Base-by-base conservation (phyloP, 2,797 vertebrate species). In the Melanitta fusca region DNA sequence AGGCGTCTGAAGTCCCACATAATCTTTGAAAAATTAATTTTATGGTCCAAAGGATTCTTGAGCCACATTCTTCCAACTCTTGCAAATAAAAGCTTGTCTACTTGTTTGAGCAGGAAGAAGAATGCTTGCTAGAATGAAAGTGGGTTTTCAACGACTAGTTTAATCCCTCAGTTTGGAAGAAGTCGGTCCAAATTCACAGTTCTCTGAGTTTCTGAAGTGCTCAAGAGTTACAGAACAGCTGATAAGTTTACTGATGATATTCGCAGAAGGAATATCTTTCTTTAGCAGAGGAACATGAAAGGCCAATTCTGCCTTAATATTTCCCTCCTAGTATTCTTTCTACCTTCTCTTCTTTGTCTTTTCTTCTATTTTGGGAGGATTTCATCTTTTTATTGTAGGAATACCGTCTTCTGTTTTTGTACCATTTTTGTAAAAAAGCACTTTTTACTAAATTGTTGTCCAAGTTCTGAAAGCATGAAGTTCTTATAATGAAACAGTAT, bases 151-250 rank as follows among this genome's bases (percentile, higher is more conserved):
- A 18, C 14, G 2, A 56, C 13, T 36, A 53, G 2, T 57, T 70
- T 34, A 32, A 34, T 45, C 5, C 7, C 19, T 71, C 53, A 9
- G 0, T 66, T 43, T 68, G 53, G 56, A 56, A 41, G 1, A 72
- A 36, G 16, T 2, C 75, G 8, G 6, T 28, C 13, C n/a, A 91
- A 56, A 80, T 53, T 66, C 51, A 85, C 64, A 58, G 5, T 5
- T 89, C 13, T 61, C 30, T 49, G 36, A 3, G 20, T 49, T 66
- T 71, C 27, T 58, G 66, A 54, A 6, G 15, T 64, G 78, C 54
- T 39, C 7, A 39, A 56, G 60, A 80, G 20, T 36, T 80, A 20
- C 12, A 68, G 43, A 77, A 51, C 11, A 0, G 0, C 8, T 47
- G 24, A 2, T 32, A 57, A 51, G 4, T 25, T 49, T 49, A 49